Evolutionary conservation across 2,797 vertebrate genomes (phyloP), one percentile per base, ranked within the genome.

Genomic region (Melanogrammus aeglefinus): DNA sequence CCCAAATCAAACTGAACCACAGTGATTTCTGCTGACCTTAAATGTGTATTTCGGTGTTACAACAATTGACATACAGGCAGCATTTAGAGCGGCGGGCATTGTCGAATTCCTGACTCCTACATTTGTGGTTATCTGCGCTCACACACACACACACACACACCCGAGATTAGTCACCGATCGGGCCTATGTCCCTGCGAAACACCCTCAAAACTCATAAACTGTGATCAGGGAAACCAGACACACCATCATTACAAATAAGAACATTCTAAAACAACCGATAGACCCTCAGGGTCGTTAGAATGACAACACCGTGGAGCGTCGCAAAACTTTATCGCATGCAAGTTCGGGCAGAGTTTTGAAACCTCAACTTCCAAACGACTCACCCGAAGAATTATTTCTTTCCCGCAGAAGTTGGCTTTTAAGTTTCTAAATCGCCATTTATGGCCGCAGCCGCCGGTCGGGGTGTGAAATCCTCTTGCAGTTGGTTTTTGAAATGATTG

Each of bases 311-410:
- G 27, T n/a, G 47, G 83, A 78, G 41, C 12, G 83, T 88, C 66
- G 27, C 29, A 63, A 84, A 78, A 47, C 12, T 85, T 88, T 83
- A 86, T 84, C 47, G 72, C 69, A 2, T 51, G 63, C 71, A 85
- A 39, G 69, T 71, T 33, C 8, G 69, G 31, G 69, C 69, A 13
- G 29, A 71, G 69, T 31, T 16, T 21, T 2, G 31, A 71, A 71
- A 10, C 79, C 78, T 77, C 24, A 82, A 77, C 44, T 70, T 33
- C 14, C 35, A 31, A 44, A 44, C 12, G 12, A 89, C 88, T 89
- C 85, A 91, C 92, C 91, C 83, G 88, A 85, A 88, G 79, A 84
- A 71, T 79, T 73, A 71, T 79, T 73, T 38, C 18, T 72, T 36
- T n/a, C 78, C 82, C 83, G 66, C 79, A 84, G 83, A 85, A 86